These are phyloP conservation scores for Mionectes macconnelli DNA, from an alignment of 2,113 vertebrate species.

Conservation along the genomic window DNA sequence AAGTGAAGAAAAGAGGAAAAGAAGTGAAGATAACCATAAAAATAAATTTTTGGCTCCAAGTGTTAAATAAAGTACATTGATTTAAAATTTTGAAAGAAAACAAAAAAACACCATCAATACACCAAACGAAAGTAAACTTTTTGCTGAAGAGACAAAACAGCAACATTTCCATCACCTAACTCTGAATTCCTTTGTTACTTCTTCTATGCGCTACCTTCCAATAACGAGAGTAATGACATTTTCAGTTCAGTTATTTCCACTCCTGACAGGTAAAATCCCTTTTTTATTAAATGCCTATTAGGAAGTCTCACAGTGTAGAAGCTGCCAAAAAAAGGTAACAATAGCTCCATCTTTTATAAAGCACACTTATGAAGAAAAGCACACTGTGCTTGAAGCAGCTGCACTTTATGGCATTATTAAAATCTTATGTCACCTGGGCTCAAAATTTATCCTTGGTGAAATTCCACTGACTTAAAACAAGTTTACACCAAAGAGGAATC, in stretches of 20 bases:
- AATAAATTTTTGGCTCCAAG: background rate
- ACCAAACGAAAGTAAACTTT: background rate
- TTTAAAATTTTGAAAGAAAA: background rate
- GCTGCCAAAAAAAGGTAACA: constrained; percentile 8
- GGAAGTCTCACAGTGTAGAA: background rate
- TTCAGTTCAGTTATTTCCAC: background rate
- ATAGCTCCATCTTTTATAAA: background rate
- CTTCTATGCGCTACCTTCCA: background rate
- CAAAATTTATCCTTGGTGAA: background rate
- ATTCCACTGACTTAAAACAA: background rate
- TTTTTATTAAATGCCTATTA: constrained; percentile 22
- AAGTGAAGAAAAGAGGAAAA: background rate
- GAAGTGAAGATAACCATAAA: background rate
- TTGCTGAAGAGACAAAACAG: background rate
- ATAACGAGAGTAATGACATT: background rate
- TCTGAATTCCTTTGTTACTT: background rate
- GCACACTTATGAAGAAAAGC: background rate
- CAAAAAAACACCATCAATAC: background rate
- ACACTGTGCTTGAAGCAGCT: background rate
- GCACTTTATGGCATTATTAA: background rate
- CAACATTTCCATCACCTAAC: background rate
- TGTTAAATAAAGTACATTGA: background rate
- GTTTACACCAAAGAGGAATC: background rate
- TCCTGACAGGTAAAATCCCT: constrained; percentile 14
- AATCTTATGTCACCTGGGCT: constrained; percentile 15